A percentile compares a stretch with the other conserved stretches of the same genome.
phyloP scores from a whole-genome alignment of 2,888 invertebrate genomes.

The Terebella lapidaria region DNA sequence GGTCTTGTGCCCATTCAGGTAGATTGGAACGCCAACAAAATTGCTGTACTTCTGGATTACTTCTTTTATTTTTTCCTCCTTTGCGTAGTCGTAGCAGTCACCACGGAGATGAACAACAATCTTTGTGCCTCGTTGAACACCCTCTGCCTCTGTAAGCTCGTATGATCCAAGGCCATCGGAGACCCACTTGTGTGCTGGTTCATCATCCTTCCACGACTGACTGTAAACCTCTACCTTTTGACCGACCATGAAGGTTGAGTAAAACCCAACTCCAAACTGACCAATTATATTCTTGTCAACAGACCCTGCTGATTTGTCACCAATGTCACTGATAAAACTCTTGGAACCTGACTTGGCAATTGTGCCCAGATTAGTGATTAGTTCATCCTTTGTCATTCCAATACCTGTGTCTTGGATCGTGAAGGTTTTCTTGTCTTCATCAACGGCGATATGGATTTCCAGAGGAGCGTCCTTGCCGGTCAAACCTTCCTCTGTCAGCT shows the following conservation, averaged over 20 bases:
- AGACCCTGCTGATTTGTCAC: neutral
- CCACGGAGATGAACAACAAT: slow-evolving; percentile 84
- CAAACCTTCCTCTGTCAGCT: slow-evolving; percentile 57
- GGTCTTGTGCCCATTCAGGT: slow-evolving; percentile 79
- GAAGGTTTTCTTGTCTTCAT: slow-evolving; percentile 78
- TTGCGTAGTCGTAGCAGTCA: slow-evolving; percentile 82
- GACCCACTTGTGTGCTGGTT: slow-evolving; percentile 73
- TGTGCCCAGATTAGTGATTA: slow-evolving; percentile 85
- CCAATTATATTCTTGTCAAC: slow-evolving; percentile 55
- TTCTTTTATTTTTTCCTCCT: slow-evolving; percentile 76
- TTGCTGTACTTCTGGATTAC: slow-evolving; percentile 95
- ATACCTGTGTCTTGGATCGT: slow-evolving; percentile 88
- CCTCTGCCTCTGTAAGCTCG: slow-evolving; percentile 80
- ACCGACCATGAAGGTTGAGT: slow-evolving; percentile 96
- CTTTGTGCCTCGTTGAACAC: slow-evolving; percentile 83
- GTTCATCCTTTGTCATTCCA: slow-evolving; percentile 90
- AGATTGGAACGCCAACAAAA: slow-evolving; percentile 90
- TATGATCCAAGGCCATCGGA: slow-evolving; percentile 88
- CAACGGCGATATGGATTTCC: slow-evolving; percentile 83
- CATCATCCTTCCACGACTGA: slow-evolving; percentile 63
- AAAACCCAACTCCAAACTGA: slow-evolving; percentile 97
- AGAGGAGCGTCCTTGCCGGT: slow-evolving; percentile 58
- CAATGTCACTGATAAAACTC: slow-evolving; percentile 45
- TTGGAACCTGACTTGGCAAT: slow-evolving; percentile 96
- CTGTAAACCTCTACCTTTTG: slow-evolving; percentile 90